Evolutionary conservation across 2,113 vertebrate genomes (phyloP).

Genomic region (Phrynosoma platyrhinos): DNA sequence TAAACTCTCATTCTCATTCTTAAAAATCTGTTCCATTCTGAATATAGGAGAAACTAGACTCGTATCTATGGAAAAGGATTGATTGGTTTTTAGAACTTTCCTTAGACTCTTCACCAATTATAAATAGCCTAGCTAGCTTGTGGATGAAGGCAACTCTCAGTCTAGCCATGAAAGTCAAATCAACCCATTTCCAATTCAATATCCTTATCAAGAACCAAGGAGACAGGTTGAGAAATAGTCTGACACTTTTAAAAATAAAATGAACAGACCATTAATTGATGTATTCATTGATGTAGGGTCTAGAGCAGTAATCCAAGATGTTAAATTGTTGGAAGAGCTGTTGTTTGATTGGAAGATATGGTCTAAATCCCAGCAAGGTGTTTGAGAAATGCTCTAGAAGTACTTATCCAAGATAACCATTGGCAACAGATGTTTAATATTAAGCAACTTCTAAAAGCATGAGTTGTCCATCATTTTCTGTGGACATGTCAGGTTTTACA

Average conservation of each 20-base stretch:
- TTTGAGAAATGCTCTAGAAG: conserved; percentile 92
- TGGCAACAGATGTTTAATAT: conserved; percentile 94
- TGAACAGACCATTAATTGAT: no score
- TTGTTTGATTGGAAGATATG: conserved; percentile 98
- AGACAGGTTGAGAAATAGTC: no score
- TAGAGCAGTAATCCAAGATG: conserved; percentile 89
- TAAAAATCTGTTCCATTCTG: no score
- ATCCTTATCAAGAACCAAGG: neutral
- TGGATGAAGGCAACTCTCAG: no score
- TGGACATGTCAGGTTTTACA: conserved; percentile 95
- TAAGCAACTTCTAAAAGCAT: conserved; percentile 90
- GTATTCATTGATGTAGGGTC: conserved; percentile 81
- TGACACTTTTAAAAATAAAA: no score
- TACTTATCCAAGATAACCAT: conserved; percentile 92
- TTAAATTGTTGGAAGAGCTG: conserved; percentile 88
- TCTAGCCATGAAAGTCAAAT: neutral
- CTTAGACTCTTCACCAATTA: no score
- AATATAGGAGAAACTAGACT: no score
- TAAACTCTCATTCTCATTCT: no score
- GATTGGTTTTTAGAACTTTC: no score
- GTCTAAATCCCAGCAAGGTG: conserved; percentile 92
- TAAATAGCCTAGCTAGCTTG: no score
- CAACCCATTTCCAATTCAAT: neutral
- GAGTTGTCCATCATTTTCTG: conserved; percentile 92
- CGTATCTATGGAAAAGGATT: no score